Evolutionary conservation across 2,888 invertebrate species (phyloP), one percentile per base, ranked within the genome.

Genomic region (Junonia oenone): DNA sequence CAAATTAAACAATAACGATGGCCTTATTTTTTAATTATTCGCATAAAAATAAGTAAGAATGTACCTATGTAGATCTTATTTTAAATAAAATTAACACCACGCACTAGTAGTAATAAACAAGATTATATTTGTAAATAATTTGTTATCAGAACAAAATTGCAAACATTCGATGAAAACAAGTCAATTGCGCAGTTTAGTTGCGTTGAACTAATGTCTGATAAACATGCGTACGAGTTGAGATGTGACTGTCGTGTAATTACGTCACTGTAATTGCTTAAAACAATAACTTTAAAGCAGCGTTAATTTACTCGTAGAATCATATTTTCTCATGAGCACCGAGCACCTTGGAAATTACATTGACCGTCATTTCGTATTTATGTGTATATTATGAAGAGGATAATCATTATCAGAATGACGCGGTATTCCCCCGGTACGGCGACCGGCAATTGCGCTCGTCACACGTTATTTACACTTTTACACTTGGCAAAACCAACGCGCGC

Each of bases 381-480:
- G 14, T n/a, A 45, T n/a, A n/a, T n/a, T 29, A 26, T 15, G 33
- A 29, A 38, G 51, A 68, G 68, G 66, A 68, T 60, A 71, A 66
- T 67, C 57, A 66, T 70, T 73, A 78, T 76, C 72, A 62, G 37
- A 40, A 61, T 81, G 78, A 80, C 78, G 72, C 67, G 81, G 85
- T 81, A 81, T 81, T 85, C 75, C 85, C 85, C 85, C 17, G 63
- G 63, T 64, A 19, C 31, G 11, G 46, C 14, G 31, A 19, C 26
- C 53, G 38, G 33, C 45, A 48, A 15, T 55, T 55, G 61, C 57
- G 59, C 55, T 53, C 76, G 76, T 74, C 78, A 76, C 59, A 63
- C 61, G 64, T 68, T 72, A 75, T 75, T 69, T 72, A 70, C 67
- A 69, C 62, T 62, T 64, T 59, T 65, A 61, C 59, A 66, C 63